Evolutionary conservation across 2,797 vertebrate species (phyloP), one percentile per base, ranked within the genome.

Genomic region (Aulostomus chinensis): DNA sequence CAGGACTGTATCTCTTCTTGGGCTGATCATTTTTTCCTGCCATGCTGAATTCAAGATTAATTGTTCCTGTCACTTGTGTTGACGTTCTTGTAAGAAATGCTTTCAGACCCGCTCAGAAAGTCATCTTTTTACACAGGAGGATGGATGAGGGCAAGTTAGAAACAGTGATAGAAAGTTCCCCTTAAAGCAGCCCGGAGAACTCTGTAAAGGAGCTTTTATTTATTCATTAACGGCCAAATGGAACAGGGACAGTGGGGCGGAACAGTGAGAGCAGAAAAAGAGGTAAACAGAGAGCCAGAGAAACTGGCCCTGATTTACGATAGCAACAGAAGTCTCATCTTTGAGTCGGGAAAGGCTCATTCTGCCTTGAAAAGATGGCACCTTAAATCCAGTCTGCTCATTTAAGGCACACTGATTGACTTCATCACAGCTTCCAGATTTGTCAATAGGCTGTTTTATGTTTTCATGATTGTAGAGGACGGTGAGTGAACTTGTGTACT

Each of bases 151-250:
- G 54, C 48, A 73, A 71, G 53, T 39, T 67, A 51, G 53, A 72
- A 84, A 60, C 38, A 26, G 53, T 45, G 70, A 78, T 53, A 72
- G 70, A 78, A 75, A 78, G 69, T 80, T 67, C 51, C 51, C 38
- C 45, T 73, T 67, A 67, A 78, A 75, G 47, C 57, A 73, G 54
- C 60, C 58, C n/a, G 30, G 56, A 71, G 62, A 80, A 61, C 78
- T 81, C 70, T 58, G 49, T 79, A 75, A 77, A 84, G 63, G 59
- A 52, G 50, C 42, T 73, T 81, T 88, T 82, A 87, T 86, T 88
- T 86, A 87, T 88, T 88, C 71, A 88, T 89, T 83, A 82, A 66
- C 70, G 76, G 67, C 79, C 80, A 74, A 83, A 86, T 81, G 76
- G 81, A 89, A 73, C 62, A 78, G 73, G 80, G 78, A 82, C 64